Base-by-base conservation (phyloP, 2,888 invertebrate species). In the Dolomedes plantarius region DNA sequence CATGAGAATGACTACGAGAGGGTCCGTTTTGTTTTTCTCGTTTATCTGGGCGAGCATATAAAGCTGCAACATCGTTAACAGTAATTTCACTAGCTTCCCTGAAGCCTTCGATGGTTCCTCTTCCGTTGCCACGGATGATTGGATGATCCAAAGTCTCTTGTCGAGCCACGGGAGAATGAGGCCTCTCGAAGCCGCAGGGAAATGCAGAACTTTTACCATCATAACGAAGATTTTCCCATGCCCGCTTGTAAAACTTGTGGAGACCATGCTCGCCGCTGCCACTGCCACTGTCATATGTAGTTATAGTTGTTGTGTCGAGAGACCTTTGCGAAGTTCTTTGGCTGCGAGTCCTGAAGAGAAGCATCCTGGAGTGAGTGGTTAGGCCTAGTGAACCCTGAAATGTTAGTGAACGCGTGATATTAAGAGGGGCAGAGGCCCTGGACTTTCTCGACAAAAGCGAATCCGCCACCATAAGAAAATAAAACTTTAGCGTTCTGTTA, bases 281-380 rank as follows among this genome's bases (percentile, higher is more conserved):
- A 32, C 82, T 80, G 16, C 67, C 36, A 62, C 78, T 96, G 85
- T 89, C 96, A 91, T 96, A 95, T 23, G 97, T 96, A 73, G 96
- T 96, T 85, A 96, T 96, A 39, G 97, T 97, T 92, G 96, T 96
- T 92, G 96, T 96, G 92, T 97, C 97, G 41, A 96, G 96, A 11
- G 96, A 96, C 90, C 96, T 95, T 90, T 96, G 95, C 96, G 91
- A 95, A 11, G 77, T 41, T 95, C 92, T 95, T 94, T 82, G 87
- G 77, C 88, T 86, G 91, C 95, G 94, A 91, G 94, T 95, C 92
- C 95, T 95, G 91, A 62, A 90, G 90, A 86, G 85, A 86, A 86
- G 83, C 85, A 86, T 74, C 85, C 85, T 78, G 85, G 78, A 73
- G 85, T 86, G 69, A 86, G 85, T 86, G 83, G 83, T 86, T 86